Evolutionary conservation across 37 sponge, comb jelly and placozoan species (phyloP).

Genomic region (Aplysina aerophoba): DNA sequence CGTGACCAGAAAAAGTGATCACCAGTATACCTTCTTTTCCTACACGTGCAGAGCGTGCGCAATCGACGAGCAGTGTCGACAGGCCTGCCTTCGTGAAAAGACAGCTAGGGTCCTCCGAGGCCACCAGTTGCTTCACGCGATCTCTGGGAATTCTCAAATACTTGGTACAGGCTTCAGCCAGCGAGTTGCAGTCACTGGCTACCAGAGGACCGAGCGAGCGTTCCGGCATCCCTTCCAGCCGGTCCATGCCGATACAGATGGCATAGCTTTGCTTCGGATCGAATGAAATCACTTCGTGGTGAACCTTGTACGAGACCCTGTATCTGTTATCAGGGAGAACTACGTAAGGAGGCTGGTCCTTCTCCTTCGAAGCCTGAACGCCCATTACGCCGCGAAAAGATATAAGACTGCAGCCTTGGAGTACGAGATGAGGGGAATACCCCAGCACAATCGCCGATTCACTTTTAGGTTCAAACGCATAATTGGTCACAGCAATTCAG

Average conservation of each 20-base stretch:
- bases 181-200: not conserved
- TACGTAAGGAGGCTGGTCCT: not conserved
- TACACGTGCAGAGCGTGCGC: not conserved
- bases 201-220: constrained; percentile 5
- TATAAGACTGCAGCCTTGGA: not conserved
- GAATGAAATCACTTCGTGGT: constrained; percentile 3
- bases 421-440: not conserved
- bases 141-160: not conserved
- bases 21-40: constrained; percentile 11
- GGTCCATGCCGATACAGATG: constrained; percentile 21
- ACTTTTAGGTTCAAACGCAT: no score
- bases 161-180: not conserved
- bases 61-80: constrained; percentile 1
- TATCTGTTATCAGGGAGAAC: not conserved
- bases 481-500: no score
- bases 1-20: constrained; percentile 22
- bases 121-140: not conserved
- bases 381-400: not conserved
- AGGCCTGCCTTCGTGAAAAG: not conserved
- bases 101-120: not conserved
- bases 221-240: not conserved
- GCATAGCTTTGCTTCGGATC: constrained; percentile 23
- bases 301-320: not conserved
- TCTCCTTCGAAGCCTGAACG: not conserved
- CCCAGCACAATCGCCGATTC: no score